Evolutionary conservation across 2,797 vertebrate species (phyloP).

Genomic region (Galagoides demidoff): DNA sequence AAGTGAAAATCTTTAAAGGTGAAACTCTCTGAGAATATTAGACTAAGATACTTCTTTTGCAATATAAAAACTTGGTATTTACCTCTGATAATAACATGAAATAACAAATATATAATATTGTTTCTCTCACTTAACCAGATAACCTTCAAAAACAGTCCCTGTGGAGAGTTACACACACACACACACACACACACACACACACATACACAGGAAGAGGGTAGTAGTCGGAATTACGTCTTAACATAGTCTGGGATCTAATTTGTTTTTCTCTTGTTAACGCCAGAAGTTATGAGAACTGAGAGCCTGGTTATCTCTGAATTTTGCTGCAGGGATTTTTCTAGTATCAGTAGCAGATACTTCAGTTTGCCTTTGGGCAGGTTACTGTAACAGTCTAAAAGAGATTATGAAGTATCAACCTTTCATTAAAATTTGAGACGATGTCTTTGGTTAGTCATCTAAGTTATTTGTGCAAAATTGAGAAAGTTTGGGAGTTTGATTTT

Average conservation of each 20-base stretch:
- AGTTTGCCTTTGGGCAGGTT: background rate
- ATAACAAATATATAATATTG: no score
- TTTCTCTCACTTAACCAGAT: background rate
- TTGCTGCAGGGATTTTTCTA: background rate
- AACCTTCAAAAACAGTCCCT: background rate
- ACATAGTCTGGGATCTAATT: background rate
- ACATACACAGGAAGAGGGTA: background rate
- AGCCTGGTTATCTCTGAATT: background rate
- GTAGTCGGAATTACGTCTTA: background rate
- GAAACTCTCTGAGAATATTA: background rate
- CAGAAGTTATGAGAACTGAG: background rate
- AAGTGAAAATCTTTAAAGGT: constrained; percentile 35
- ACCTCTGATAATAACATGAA: background rate
- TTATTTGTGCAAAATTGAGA: background rate
- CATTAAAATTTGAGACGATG: background rate
- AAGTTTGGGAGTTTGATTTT: background rate
- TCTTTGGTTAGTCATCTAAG: background rate
- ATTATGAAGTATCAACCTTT: background rate
- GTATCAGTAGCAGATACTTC: background rate
- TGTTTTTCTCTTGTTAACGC: background rate
- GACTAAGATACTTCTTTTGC: background rate
- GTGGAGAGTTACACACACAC: background rate
- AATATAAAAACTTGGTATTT: background rate
- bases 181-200: no score
- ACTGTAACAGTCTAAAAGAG: background rate